Percentiles rank a stretch among this genome's conserved stretches.
phyloP scores from a whole-genome alignment of 2,113 vertebrate species.

The Eclectus roratus region DNA sequence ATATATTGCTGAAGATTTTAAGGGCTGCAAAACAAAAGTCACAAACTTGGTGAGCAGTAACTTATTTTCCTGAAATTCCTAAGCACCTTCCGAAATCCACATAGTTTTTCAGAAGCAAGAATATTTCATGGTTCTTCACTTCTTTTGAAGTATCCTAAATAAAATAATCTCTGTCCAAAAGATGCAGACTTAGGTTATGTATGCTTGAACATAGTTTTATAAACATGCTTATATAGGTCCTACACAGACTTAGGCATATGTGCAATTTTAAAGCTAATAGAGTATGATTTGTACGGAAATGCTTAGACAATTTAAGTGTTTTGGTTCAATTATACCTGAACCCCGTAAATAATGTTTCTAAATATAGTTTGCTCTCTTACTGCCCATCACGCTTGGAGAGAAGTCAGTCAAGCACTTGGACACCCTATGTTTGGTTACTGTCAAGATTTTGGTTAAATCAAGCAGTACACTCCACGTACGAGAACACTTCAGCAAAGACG shows the following conservation, averaged over 20 bases:
- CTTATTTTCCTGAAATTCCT: background rate
- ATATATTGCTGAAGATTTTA: background rate
- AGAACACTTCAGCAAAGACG: background rate
- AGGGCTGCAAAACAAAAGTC: background rate
- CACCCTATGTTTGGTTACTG: no score
- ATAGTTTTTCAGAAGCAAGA: background rate
- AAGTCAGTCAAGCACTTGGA: background rate
- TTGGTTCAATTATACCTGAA: background rate
- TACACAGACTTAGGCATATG: fast-evolving
- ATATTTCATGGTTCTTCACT: background rate
- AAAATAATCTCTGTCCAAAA: background rate
- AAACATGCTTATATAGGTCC: background rate
- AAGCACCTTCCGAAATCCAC: background rate
- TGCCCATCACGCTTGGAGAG: background rate
- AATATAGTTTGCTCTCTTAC: fast-evolving
- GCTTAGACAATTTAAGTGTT: background rate
- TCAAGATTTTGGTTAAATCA: background rate
- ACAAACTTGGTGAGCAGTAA: background rate
- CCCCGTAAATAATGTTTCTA: background rate
- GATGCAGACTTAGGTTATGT: background rate
- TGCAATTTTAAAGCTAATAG: background rate
- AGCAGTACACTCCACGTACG: fast-evolving
- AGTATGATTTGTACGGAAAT: background rate
- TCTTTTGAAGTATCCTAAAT: background rate
- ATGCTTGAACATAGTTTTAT: background rate